Evolutionary conservation across 2,797 vertebrate species (phyloP).

Genomic region (Tinamus major): DNA sequence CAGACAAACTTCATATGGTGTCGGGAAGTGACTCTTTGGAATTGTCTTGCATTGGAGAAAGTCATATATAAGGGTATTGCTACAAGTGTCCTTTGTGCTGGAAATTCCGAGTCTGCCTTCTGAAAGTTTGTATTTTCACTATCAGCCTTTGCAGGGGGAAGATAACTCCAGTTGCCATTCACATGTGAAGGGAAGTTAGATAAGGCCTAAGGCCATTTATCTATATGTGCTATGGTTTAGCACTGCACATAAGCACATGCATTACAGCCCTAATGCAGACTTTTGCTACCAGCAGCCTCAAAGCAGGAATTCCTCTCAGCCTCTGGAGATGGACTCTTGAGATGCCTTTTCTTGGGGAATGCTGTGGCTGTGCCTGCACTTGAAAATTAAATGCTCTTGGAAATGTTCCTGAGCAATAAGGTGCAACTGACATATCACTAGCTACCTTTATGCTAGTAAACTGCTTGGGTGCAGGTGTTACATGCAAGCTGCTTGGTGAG

Average conservation of each 20-base stretch:
- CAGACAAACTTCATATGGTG: fast-evolving
- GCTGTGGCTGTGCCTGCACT: neutral
- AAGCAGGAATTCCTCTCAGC: neutral
- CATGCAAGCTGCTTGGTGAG: neutral
- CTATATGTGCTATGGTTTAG: neutral
- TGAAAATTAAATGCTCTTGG: neutral
- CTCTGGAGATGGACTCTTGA: neutral
- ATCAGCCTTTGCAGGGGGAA: neutral
- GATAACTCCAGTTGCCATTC: neutral
- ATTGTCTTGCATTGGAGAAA: neutral
- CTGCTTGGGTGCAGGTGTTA: neutral
- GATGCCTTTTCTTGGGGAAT: neutral
- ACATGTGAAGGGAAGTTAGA: neutral
- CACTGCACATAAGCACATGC: neutral
- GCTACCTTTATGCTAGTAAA: neutral
- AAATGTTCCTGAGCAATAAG: neutral
- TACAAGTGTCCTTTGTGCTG: neutral
- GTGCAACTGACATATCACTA: neutral
- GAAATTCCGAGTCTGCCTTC: neutral
- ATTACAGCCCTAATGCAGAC: neutral
- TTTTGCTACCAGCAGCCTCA: neutral
- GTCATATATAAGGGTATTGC: neutral
- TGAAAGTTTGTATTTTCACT: neutral
- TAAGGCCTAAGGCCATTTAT: neutral
- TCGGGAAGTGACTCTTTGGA: neutral